Conservation (phyloP, 2,888 invertebrate species). For the Choreutis nemorana region DNA sequence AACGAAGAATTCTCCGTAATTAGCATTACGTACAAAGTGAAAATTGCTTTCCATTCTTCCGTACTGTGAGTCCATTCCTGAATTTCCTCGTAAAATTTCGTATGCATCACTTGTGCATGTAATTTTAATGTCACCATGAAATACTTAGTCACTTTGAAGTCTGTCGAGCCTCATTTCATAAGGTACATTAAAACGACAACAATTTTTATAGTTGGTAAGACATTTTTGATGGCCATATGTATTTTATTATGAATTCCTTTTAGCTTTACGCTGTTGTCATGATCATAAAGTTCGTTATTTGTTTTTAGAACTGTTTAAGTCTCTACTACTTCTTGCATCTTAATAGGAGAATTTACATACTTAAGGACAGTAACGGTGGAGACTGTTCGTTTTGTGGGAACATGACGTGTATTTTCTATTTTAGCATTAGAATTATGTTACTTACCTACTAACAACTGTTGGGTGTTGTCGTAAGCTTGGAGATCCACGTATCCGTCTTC, state of each 20-base stretch:
- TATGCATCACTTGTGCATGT: conserved; percentile 14
- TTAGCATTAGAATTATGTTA: no score
- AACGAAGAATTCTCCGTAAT: no score
- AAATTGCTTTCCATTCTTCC: no score
- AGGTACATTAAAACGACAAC: conserved; percentile 22
- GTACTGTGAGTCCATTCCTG: no score
- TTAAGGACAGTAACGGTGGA: conserved; percentile 12
- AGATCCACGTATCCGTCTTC: conserved; percentile 45
- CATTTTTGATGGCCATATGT: no score
- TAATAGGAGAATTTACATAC: conserved; percentile 25
- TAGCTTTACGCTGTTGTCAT: no score
- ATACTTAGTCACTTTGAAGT: conserved; percentile 28
- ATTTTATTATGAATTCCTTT: no score
- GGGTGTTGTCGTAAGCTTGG: conserved; percentile 47
- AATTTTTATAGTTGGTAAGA: conserved; percentile 33
- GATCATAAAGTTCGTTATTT: no score
- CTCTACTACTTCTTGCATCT: no score
- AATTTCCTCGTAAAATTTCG: no score
- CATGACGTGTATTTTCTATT: conserved; percentile 24
- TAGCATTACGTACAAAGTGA: no score
- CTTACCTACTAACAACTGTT: conserved; percentile 48
- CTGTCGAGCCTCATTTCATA: conserved; percentile 24
- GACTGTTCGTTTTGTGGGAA: conserved; percentile 20
- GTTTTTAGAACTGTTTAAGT: no score
- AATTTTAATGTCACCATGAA: conserved; percentile 30